phyloP scores from a whole-genome alignment of 1,140 invertebrate species.

The Frieseomelitta varia region DNA sequence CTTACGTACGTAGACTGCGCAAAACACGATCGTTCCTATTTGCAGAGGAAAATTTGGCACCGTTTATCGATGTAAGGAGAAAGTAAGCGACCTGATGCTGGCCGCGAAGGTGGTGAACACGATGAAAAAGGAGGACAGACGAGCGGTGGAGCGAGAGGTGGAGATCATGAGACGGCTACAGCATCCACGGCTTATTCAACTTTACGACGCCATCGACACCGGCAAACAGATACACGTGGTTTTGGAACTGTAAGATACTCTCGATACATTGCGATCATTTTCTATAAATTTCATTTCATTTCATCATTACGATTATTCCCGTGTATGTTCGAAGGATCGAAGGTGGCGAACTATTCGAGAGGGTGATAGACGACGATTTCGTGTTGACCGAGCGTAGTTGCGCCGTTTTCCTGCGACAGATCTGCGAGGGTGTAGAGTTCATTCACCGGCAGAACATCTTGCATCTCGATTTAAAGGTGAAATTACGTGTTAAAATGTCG shows the following conservation, averaged over 20 bases:
- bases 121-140: constrained; percentile 91
- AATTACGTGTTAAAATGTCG: not conserved
- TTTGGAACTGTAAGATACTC: constrained; percentile 93
- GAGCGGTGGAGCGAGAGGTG: constrained; percentile 96
- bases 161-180: constrained; percentile 97
- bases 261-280: no score
- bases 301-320: not conserved
- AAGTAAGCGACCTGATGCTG: constrained; percentile 88
- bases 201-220: constrained; percentile 97
- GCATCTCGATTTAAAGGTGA: constrained; percentile 97
- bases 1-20: not conserved
- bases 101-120: constrained; percentile 97
- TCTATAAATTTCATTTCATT: no score
- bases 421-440: constrained; percentile 97
- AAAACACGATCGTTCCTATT: constrained; percentile 39
- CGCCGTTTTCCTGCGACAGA: constrained; percentile 97
- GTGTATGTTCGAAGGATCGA: constrained; percentile 85
- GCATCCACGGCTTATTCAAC: constrained; percentile 96
- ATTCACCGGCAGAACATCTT: constrained; percentile 97
- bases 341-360: constrained; percentile 98
- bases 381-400: constrained; percentile 97
- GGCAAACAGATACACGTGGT: constrained; percentile 96
- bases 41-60: constrained; percentile 99
- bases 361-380: constrained; percentile 99
- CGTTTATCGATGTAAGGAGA: constrained; percentile 96